A percentile compares a stretch with the other conserved stretches of the same genome.
Evolutionary conservation across 2,888 invertebrate species (phyloP).

Genomic region (Dione juno): DNA sequence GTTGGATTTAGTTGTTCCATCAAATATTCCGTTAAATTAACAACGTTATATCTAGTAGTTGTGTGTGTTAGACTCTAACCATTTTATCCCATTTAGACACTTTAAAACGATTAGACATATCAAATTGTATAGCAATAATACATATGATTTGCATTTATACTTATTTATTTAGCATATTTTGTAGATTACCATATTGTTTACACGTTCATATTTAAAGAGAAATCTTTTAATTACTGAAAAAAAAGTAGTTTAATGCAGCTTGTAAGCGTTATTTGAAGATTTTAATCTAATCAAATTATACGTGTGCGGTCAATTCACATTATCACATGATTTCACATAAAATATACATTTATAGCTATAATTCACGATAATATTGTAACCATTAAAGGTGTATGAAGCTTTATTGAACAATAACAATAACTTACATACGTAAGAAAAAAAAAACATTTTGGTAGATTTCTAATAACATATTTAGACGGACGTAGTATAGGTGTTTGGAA

Average conservation of each 20-base stretch:
- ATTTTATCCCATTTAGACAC: constrained; percentile 21
- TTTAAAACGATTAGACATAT: constrained; percentile 46
- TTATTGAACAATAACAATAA: constrained; percentile 76
- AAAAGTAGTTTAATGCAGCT: constrained; percentile 9
- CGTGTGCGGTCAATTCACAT: constrained; percentile 10
- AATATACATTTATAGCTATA: constrained; percentile 33
- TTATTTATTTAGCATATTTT: constrained; percentile 7
- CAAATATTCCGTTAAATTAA: constrained; percentile 19
- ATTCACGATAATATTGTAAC: constrained; percentile 28
- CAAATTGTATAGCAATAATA: constrained; percentile 37
- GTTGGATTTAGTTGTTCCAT: constrained; percentile 16
- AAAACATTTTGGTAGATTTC: constrained; percentile 58
- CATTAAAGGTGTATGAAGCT: constrained; percentile 61
- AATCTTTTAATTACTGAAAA: constrained; percentile 9
- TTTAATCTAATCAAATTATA: constrained; percentile 16
- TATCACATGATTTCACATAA: constrained; percentile 16
- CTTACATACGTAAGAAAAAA: constrained; percentile 71
- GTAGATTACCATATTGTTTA: constrained; percentile 14
- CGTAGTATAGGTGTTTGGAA: constrained; percentile 79
- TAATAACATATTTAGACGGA: constrained; percentile 59
- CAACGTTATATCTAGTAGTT: constrained; percentile 16
- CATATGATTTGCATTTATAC: constrained; percentile 1
- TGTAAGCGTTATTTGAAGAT: neutral
- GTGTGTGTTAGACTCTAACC: constrained; percentile 24
- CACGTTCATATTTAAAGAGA: constrained; percentile 3